Evolutionary conservation across 1,140 invertebrate genomes (phyloP).

Genomic region (Lasioglossum albipes): DNA sequence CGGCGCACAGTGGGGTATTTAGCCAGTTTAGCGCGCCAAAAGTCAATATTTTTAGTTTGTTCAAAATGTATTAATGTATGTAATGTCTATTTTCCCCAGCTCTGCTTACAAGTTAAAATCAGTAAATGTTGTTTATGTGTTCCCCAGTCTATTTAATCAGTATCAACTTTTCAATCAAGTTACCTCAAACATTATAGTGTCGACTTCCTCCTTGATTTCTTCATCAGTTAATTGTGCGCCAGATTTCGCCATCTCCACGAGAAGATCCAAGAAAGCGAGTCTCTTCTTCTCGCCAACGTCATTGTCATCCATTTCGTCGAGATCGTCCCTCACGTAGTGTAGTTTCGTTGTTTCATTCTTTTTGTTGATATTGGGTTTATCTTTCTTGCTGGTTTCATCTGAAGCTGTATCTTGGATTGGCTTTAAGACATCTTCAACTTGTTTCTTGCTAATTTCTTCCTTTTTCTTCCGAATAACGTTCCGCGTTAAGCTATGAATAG

Average conservation of each 20-base stretch:
- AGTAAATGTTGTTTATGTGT: too few species aligned
- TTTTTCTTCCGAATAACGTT: conserved; percentile 83
- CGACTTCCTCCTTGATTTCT: conserved; percentile 92
- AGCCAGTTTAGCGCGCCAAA: too few species aligned
- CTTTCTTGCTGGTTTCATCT: conserved; percentile 22
- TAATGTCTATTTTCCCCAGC: too few species aligned
- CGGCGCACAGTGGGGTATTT: too few species aligned
- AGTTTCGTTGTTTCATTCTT: conserved; percentile 55
- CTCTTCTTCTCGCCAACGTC: conserved; percentile 87
- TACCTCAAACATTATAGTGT: conserved; percentile 94
- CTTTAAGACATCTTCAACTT: neutral
- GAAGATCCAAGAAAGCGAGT: conserved; percentile 91
- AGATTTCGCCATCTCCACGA: conserved; percentile 85
- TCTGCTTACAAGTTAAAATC: too few species aligned
- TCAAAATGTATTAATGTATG: too few species aligned
- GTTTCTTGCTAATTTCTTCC: neutral
- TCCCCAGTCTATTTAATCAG: too few species aligned
- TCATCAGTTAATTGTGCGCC: conserved; percentile 84
- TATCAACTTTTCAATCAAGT: neutral
- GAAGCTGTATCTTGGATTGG: neutral
- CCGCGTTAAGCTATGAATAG: conserved; percentile 84
- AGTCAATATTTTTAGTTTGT: too few species aligned
- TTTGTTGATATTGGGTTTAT: neutral
- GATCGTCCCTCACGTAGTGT: conserved; percentile 83
- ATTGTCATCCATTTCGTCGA: conserved; percentile 87